These are phyloP conservation scores for Clarias gariepinus DNA, from an alignment of 2,113 vertebrate species.

Conservation along the genomic window DNA sequence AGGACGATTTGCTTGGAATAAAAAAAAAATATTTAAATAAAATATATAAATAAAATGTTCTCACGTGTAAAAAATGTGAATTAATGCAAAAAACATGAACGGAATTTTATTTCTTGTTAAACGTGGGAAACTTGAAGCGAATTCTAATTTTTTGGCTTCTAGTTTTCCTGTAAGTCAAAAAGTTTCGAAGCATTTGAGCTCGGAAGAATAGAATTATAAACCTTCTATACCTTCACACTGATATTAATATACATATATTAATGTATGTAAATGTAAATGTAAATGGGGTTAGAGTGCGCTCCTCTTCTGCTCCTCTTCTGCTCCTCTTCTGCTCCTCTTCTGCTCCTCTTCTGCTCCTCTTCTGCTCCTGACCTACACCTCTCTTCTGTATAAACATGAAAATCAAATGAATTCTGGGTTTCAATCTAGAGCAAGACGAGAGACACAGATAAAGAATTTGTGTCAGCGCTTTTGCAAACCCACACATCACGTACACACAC, in stretches of 20 bases:
- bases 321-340: too few species aligned
- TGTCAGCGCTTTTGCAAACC: slow-evolving; percentile 5
- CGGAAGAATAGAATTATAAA: background rate
- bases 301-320: too few species aligned
- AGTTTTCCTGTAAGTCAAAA: background rate
- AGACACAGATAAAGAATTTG: background rate
- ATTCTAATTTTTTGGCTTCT: too few species aligned
- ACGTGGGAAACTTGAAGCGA: background rate
- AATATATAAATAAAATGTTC: background rate
- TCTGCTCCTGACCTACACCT: too few species aligned
- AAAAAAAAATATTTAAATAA: background rate
- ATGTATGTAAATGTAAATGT: too few species aligned
- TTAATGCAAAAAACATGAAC: background rate
- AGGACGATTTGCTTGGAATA: background rate
- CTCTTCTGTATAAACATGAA: background rate
- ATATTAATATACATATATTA: too few species aligned
- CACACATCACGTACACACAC: background rate
- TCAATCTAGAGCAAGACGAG: background rate
- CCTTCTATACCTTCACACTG: background rate
- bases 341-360: too few species aligned
- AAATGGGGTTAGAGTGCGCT: too few species aligned
- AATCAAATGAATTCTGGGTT: too few species aligned
- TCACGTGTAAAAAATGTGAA: background rate
- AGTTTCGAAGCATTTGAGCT: too few species aligned
- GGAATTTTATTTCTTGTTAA: background rate